These are phyloP conservation scores for Psophia crepitans DNA, from an alignment of 2,113 vertebrate species.

Conservation along the genomic window DNA sequence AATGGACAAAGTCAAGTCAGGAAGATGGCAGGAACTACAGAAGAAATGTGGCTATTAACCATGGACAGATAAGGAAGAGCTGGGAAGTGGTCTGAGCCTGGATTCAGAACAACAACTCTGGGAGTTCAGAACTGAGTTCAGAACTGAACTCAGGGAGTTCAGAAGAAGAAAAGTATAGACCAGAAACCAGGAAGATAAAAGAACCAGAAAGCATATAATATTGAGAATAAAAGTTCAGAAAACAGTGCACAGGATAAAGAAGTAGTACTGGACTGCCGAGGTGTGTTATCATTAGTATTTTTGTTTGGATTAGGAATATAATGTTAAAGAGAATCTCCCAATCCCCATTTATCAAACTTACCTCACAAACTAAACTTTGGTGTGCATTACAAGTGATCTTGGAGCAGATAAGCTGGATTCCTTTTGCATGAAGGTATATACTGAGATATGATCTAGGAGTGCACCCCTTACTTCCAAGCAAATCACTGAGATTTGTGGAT, in stretches of 20 bases:
- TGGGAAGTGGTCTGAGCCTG: background rate
- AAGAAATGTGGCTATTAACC: background rate
- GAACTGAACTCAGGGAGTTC: background rate
- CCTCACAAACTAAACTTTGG: background rate
- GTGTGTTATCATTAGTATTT: background rate
- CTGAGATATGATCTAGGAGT: background rate
- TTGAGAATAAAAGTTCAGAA: background rate
- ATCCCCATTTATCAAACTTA: background rate
- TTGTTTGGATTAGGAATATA: background rate
- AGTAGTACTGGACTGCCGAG: background rate
- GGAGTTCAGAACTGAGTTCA: no score
- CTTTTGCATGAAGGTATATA: background rate
- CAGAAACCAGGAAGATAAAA: background rate
- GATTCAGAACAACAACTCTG: no score
- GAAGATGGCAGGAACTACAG: background rate
- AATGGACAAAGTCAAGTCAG: background rate
- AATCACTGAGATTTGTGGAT: background rate
- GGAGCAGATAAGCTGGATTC: background rate
- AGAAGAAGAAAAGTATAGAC: background rate
- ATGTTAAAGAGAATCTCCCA: background rate
- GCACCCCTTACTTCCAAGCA: background rate
- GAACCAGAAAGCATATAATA: background rate
- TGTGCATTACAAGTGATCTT: rapidly evolving
- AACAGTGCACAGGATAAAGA: background rate
- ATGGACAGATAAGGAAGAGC: background rate